A percentile compares a stretch with the other conserved stretches of the same genome.
Conservation (phyloP, 2,888 invertebrate genomes). For the Melinaea marsaeus region DNA sequence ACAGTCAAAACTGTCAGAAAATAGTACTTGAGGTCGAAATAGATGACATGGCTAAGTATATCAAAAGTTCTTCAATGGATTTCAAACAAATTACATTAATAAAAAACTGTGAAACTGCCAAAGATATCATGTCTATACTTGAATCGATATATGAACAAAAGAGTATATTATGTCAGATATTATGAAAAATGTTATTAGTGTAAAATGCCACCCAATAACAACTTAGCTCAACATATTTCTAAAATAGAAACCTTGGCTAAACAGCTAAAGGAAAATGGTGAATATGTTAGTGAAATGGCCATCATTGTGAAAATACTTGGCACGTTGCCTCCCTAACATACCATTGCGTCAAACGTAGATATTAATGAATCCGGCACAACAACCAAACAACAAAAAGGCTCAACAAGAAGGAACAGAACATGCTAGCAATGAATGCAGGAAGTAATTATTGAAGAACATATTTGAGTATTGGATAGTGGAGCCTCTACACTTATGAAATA, state of each 20-base stretch:
- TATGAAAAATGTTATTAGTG: slow-evolving; percentile 32
- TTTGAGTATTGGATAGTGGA: too few species aligned
- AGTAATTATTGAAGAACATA: too few species aligned
- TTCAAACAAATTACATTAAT: slow-evolving; percentile 32
- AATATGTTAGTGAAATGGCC: slow-evolving; percentile 36
- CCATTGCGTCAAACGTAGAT: slow-evolving; percentile 36
- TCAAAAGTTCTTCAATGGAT: slow-evolving; percentile 29
- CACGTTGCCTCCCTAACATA: slow-evolving; percentile 30
- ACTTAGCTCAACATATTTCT: slow-evolving; percentile 34
- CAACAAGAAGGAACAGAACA: too few species aligned
- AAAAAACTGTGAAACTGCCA: slow-evolving; percentile 33
- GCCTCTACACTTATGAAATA: slow-evolving; percentile 34
- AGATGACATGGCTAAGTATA: slow-evolving; percentile 30
- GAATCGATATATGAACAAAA: slow-evolving; percentile 34
- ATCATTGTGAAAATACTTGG: slow-evolving; percentile 39
- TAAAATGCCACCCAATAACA: slow-evolving; percentile 30
- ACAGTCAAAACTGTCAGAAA: too few species aligned
- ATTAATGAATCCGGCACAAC: slow-evolving; percentile 29
- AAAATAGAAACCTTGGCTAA: slow-evolving; percentile 35
- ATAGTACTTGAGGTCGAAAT: slow-evolving; percentile 20
- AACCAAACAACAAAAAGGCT: slow-evolving; percentile 12
- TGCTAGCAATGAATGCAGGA: too few species aligned
- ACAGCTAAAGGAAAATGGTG: slow-evolving; percentile 36
- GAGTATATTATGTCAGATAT: slow-evolving; percentile 29
- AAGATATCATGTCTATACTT: slow-evolving; percentile 30